These are phyloP conservation scores for Planiliza haematocheilus DNA, from an alignment of 2,113 vertebrate genomes.

Conservation along the genomic window DNA sequence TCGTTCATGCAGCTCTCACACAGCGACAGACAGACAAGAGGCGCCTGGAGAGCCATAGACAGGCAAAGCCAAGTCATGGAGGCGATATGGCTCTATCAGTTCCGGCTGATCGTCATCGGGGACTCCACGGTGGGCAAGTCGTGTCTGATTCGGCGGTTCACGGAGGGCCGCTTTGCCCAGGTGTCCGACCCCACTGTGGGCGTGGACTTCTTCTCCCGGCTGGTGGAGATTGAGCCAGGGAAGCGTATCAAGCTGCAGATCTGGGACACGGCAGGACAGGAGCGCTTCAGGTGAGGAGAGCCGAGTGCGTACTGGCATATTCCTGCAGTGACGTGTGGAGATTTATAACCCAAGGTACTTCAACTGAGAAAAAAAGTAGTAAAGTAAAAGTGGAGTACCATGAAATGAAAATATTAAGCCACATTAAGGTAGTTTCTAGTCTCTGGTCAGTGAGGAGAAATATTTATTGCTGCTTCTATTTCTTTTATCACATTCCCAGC, in stretches of 20 bases:
- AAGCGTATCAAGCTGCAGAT: constrained; percentile 97
- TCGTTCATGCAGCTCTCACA: background rate
- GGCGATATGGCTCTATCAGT: constrained; percentile 98
- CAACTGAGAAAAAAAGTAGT: no score
- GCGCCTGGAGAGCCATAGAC: background rate
- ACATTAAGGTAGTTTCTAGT: no score
- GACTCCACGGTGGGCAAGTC: constrained; percentile 98
- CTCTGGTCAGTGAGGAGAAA: no score
- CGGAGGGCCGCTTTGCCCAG: constrained; percentile 95
- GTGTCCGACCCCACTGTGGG: constrained; percentile 97
- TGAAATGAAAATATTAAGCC: no score
- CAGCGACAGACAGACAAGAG: background rate
- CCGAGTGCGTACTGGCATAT: background rate
- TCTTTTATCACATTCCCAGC: no score
- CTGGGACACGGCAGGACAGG: constrained; percentile 94
- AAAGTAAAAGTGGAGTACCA: no score
- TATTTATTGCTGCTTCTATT: no score
- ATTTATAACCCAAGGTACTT: no score
- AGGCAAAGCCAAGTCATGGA: constrained; percentile 84
- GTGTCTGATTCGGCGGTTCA: constrained; percentile 96
- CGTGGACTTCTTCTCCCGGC: constrained; percentile 97
- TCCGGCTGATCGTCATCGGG: constrained; percentile 96
- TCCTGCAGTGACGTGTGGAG: no score
- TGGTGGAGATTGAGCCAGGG: constrained; percentile 97
- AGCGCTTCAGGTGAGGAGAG: constrained; percentile 89